Conservation (phyloP, 2,113 vertebrate genomes). For the Mormyrus iriodes region DNA sequence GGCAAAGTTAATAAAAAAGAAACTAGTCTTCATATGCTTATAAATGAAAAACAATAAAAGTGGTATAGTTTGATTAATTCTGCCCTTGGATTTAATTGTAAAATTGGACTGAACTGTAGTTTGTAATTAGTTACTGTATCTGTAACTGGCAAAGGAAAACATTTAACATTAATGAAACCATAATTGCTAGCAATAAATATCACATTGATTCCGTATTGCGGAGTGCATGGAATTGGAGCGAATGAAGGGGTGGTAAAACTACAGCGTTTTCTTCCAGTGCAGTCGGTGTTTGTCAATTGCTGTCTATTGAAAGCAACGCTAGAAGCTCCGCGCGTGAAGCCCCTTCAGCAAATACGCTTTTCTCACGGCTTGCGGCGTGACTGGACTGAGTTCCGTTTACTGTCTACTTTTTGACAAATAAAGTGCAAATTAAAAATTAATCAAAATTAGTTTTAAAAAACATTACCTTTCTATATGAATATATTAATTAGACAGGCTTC, state of each 20-base stretch:
- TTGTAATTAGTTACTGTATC: constrained; percentile 6
- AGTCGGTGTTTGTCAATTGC: constrained; percentile 52
- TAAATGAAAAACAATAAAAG: not conserved
- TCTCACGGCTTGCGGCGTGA: constrained; percentile 33
- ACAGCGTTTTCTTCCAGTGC: constrained; percentile 35
- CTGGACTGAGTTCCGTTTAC: constrained; percentile 36
- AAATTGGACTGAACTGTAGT: not conserved
- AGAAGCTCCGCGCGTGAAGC: constrained; percentile 21
- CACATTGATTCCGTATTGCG: constrained; percentile 31
- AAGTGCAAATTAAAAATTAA: not conserved
- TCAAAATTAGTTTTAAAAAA: too few species aligned
- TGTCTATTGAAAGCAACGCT: constrained; percentile 53
- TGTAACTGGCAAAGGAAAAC: constrained; percentile 13
- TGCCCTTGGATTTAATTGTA: not conserved
- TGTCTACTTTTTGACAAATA: constrained; percentile 24
- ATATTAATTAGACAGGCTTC: not conserved
- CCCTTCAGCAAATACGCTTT: constrained; percentile 56
- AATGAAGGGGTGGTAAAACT: constrained; percentile 28
- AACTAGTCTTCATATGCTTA: not conserved
- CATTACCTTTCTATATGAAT: too few species aligned
- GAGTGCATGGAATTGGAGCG: constrained; percentile 34
- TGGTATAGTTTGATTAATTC: not conserved
- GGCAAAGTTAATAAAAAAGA: not conserved
- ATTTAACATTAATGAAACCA: constrained; percentile 17
- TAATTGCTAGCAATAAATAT: constrained; percentile 42